Evolutionary conservation across 2,797 vertebrate species (phyloP), one percentile per base, ranked within the genome.

Genomic region (Neosalanx taihuensis): DNA sequence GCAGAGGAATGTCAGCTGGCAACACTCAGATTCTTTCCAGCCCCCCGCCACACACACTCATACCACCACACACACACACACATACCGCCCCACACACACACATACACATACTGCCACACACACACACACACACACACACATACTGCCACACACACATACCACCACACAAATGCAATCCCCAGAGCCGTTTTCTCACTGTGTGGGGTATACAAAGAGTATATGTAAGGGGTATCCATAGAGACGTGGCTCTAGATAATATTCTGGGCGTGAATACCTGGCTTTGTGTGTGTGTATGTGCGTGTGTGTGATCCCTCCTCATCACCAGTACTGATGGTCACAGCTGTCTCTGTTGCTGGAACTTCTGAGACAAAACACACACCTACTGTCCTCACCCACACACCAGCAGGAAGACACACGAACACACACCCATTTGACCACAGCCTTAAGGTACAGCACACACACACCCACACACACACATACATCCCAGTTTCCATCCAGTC

Each of bases 1-100:
- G 79, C 85, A 82, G 71, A 79, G 80, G 79, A 86, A 87, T 90
- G 88, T 90, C 84, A 88, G 84, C 85, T 87, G 82, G 86, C 87
- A 84, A 74, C 76, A 79, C 77, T 85, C 75, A 82, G 80, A 63
- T 79, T 68, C 79, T 78, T 79, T 79, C 73, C 41, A 72, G 66
- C 66, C 72, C 64, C 73, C 67, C 67, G 75, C 31, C 77, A 61
- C 74, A 61, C 56, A 59, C 70, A 53, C 76, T 73, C 61, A 26
- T 26, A 79, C 35, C 59, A 75, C 73, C 80, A 77, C 67, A 18
- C 49, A 53, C 74, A 65, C 64, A 4, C 70, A 60, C 73, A 56
- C 72, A 72, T 64, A 58, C 26, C 57, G 64, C 63, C 68, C 69
- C 23, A 9, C n/a, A 13, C 41, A 10, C 41, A 46, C 23, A 9